These are phyloP conservation scores for Nycteola revayana DNA, from an alignment of 2,888 invertebrate species.

Conservation along the genomic window DNA sequence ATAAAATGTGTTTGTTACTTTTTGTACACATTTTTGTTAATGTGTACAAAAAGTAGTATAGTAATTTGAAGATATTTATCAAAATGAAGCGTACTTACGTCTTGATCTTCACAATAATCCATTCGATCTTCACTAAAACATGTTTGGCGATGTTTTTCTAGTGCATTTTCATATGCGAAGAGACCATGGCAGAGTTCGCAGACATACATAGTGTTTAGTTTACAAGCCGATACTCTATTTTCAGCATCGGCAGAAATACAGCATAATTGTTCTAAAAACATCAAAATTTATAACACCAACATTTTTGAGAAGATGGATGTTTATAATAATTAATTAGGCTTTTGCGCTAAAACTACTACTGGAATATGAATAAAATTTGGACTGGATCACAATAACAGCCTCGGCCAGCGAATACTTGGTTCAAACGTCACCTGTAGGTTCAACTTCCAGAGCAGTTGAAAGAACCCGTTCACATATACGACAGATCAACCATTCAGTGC, in stretches of 20 bases:
- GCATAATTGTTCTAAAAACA: conserved; percentile 60
- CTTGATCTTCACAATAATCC: conserved; percentile 37
- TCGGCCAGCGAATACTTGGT: too few relatives aligned
- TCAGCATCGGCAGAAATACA: conserved; percentile 56
- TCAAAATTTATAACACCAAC: too few relatives aligned
- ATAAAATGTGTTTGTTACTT: not conserved
- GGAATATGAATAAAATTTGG: too few relatives aligned
- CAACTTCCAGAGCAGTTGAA: conserved; percentile 65
- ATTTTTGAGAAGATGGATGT: too few relatives aligned
- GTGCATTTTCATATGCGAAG: conserved; percentile 62
- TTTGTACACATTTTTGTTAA: too few relatives aligned
- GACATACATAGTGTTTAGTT: conserved; percentile 66
- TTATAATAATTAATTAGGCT: too few relatives aligned
- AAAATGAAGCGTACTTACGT: conserved; percentile 17
- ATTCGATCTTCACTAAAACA: conserved; percentile 49
- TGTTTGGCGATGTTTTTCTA: conserved; percentile 56
- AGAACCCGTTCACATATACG: conserved; percentile 64
- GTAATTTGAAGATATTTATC: too few relatives aligned
- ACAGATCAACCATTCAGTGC: conserved; percentile 71
- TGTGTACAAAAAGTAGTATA: too few relatives aligned
- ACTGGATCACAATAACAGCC: too few relatives aligned
- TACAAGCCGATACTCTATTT: conserved; percentile 47
- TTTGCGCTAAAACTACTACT: too few relatives aligned
- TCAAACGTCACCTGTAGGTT: conserved; percentile 69
- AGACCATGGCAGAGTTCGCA: conserved; percentile 68